Evolutionary conservation across 2,888 invertebrate species (phyloP).

Genomic region (Lordiphosa fenestrarum): DNA sequence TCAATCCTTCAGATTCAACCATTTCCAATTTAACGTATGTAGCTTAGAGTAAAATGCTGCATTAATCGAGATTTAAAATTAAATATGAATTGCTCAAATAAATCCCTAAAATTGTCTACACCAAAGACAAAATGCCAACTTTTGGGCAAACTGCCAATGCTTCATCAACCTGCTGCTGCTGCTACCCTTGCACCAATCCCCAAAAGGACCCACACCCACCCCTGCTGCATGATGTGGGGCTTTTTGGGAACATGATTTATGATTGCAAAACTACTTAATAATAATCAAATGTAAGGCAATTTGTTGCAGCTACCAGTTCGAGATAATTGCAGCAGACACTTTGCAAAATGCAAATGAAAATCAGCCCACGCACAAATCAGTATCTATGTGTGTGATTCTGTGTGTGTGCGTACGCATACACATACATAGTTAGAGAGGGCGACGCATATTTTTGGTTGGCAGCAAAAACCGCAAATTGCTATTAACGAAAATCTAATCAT

Average conservation of each 20-base stretch:
- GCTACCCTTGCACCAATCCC: too few relatives aligned
- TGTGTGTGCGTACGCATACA: background rate
- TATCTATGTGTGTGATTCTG: background rate
- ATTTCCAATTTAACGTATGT: too few relatives aligned
- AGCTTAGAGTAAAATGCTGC: too few relatives aligned
- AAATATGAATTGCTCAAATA: too few relatives aligned
- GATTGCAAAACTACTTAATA: conserved; percentile 57
- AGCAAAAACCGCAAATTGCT: conserved; percentile 80
- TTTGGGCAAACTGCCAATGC: too few relatives aligned
- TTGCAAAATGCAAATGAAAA: conserved; percentile 33
- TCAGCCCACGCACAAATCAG: conserved; percentile 11
- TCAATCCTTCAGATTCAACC: too few relatives aligned
- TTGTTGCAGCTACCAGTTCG: conserved; percentile 24
- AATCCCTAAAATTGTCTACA: too few relatives aligned
- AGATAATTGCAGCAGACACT: conserved; percentile 52
- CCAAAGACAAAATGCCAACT: too few relatives aligned
- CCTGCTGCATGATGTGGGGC: background rate
- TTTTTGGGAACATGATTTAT: conserved; percentile 50
- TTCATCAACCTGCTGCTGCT: too few relatives aligned
- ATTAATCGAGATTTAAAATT: too few relatives aligned
- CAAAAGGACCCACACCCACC: background rate
- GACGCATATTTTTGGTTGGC: conserved; percentile 47
- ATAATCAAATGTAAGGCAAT: conserved; percentile 53
- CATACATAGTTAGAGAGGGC: background rate
- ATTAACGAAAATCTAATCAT: conserved; percentile 81